Base-by-base conservation (phyloP, 2,888 invertebrate genomes). In the Tinea pellionella region DNA sequence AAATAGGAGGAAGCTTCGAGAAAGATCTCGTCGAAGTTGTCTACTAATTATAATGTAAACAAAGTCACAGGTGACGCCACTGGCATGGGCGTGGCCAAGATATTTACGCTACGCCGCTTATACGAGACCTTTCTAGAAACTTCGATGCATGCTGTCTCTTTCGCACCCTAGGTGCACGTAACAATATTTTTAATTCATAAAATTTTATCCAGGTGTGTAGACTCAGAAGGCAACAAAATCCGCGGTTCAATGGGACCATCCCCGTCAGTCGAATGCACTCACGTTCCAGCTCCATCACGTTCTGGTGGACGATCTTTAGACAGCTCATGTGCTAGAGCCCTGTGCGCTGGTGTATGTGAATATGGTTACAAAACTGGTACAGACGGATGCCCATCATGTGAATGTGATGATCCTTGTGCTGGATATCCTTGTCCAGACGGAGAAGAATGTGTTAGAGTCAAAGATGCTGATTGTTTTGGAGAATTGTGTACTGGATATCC, bases 391-490 rank as follows among this genome's bases (percentile, higher is more conserved):
- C 92, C 93, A 0, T 94, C 93, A 0, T 96, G 96, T 72, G 94
- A 95, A 74, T 96, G 96, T 71, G 93, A 94, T 59, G 92, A 95
- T 71, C 95, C 95, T 0, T 96, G 95, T 68, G 93, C 93, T 62
- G 93, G 94, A 37, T 94, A 90, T 74, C 89, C 90, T 13, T 94
- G 94, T 64, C 88, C 90, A 1, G 84, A 89, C 19, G 92, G 91
- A 12, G 92, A 94, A 62, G 93, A 93, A 69, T 96, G 96, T 69
- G 90, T 92, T 61, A 87, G 91, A 66, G 89, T 92, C n/a, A 91
- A 90, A 62, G 93, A 93, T 69, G 89, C 93, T 0, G 89, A 90
- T 53, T 94, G 94, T 68, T 69, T 72, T 4, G 83, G 85, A 0
- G 85, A 85, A 15, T 75, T 94, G 11, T 95, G 95, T 69, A 90